Conservation (phyloP, 2,888 invertebrate species). For the Synanthedon andrenaeformis region DNA sequence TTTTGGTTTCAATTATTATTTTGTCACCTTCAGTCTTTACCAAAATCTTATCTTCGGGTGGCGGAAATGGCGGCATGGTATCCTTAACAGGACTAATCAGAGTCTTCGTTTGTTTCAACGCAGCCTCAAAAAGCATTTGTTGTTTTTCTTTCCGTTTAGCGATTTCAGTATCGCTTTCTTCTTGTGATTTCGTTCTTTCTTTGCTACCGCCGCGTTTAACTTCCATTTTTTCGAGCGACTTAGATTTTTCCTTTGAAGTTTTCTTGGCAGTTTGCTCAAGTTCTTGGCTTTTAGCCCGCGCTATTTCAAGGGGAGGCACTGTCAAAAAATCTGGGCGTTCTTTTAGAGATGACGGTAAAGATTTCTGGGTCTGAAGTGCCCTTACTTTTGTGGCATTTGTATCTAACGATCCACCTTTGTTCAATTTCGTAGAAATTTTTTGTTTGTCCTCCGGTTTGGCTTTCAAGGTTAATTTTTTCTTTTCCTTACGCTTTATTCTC, state of each 20-base stretch:
- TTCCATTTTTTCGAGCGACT: slow-evolving; percentile 76
- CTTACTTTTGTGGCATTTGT: slow-evolving; percentile 60
- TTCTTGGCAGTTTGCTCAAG: slow-evolving; percentile 62
- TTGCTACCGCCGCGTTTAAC: slow-evolving; percentile 68
- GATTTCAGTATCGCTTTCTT: slow-evolving; percentile 78
- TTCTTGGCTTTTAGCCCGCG: slow-evolving; percentile 73
- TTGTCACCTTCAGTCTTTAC: slow-evolving; percentile 79
- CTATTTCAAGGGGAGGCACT: slow-evolving; percentile 67
- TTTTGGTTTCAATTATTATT: slow-evolving; percentile 78
- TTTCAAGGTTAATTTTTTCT: slow-evolving; percentile 57
- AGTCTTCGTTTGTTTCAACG: slow-evolving; percentile 80
- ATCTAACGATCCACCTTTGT: slow-evolving; percentile 62
- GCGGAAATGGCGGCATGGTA: slow-evolving; percentile 77
- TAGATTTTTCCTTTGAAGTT: slow-evolving; percentile 75
- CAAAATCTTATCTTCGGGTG: slow-evolving; percentile 79
- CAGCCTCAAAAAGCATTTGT: slow-evolving; percentile 80
- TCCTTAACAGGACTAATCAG: slow-evolving; percentile 81
- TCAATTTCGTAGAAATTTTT: slow-evolving; percentile 46
- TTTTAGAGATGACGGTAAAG: slow-evolving; percentile 65
- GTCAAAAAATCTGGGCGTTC: slow-evolving; percentile 65
- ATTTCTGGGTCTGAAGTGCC: slow-evolving; percentile 64
- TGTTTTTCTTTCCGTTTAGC: slow-evolving; percentile 81
- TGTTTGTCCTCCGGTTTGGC: slow-evolving; percentile 58
- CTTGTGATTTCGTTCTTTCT: slow-evolving; percentile 78
- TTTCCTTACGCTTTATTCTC: slow-evolving; percentile 60